These are phyloP conservation scores for Stegophylla sp. DNA, from an alignment of 2,888 invertebrate species.

Conservation along the genomic window DNA sequence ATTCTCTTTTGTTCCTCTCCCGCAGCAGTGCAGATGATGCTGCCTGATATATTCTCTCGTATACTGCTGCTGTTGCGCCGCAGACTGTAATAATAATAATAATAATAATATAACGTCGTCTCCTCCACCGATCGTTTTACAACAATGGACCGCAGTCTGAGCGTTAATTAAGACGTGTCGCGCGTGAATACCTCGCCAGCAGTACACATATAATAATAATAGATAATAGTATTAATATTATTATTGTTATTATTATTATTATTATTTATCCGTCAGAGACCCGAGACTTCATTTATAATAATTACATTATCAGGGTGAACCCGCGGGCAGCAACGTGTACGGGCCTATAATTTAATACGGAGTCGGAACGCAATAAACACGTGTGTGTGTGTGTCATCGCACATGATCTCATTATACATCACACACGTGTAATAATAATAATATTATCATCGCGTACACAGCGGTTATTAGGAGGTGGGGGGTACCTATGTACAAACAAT, in stretches of 20 bases:
- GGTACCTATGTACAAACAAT: too few relatives aligned
- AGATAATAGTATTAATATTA: background rate
- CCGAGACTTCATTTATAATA: background rate
- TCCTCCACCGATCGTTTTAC: constrained; percentile 15
- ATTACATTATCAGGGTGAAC: background rate
- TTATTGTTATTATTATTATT: background rate
- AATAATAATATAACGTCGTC: background rate
- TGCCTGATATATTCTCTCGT: too few relatives aligned
- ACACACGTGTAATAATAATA: too few relatives aligned
- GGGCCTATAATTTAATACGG: background rate
- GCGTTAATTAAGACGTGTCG: constrained; percentile 54
- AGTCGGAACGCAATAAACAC: too few relatives aligned
- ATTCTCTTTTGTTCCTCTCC: background rate
- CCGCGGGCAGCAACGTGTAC: background rate
- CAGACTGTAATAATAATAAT: too few relatives aligned
- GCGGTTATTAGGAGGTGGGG: too few relatives aligned
- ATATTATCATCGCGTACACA: too few relatives aligned
- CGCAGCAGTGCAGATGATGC: background rate
- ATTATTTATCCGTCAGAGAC: background rate
- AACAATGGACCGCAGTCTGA: constrained; percentile 24
- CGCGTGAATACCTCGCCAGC: constrained; percentile 4
- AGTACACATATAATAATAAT: background rate
- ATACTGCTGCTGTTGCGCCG: background rate
- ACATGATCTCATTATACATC: too few relatives aligned
- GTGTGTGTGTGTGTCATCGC: too few relatives aligned